phyloP scores from a whole-genome alignment of 2,797 vertebrate species.

The Poeciliopsis presidionis region DNA sequence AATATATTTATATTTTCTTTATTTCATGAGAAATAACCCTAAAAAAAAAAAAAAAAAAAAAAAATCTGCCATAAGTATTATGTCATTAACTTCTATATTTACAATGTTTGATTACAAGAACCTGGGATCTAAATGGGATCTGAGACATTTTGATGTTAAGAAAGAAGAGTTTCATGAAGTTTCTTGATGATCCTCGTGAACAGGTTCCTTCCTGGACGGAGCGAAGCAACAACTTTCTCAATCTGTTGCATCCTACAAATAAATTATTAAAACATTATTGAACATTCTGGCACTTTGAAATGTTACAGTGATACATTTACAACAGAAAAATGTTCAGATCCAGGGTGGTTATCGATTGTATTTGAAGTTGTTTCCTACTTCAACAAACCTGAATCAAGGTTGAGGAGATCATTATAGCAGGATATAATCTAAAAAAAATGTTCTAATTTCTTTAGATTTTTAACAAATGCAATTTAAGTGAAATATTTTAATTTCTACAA shows the following conservation, averaged over 20 bases:
- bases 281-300: background rate
- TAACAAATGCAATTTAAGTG: background rate
- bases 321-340: background rate
- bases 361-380: background rate
- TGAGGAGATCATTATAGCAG: too few relatives aligned
- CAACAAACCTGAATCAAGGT: background rate
- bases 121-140: background rate
- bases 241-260: conserved; percentile 73
- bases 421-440: background rate
- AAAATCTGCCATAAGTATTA: background rate
- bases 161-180: conserved; percentile 70
- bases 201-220: conserved; percentile 68
- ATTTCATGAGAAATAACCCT: background rate
- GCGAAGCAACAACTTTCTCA: conserved; percentile 66
- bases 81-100: background rate
- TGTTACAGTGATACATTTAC: background rate
- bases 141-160: conserved; percentile 32
- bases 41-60: background rate
- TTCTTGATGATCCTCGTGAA: conserved; percentile 77
- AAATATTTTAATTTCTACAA: background rate
- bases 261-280: background rate
- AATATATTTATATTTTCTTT: background rate
- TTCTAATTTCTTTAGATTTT: background rate
- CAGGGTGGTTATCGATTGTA: background rate
- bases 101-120: background rate